Evolutionary conservation across 2,888 invertebrate species (phyloP), one percentile per base, ranked within the genome.

Genomic region (Alviniconcha strummeri): DNA sequence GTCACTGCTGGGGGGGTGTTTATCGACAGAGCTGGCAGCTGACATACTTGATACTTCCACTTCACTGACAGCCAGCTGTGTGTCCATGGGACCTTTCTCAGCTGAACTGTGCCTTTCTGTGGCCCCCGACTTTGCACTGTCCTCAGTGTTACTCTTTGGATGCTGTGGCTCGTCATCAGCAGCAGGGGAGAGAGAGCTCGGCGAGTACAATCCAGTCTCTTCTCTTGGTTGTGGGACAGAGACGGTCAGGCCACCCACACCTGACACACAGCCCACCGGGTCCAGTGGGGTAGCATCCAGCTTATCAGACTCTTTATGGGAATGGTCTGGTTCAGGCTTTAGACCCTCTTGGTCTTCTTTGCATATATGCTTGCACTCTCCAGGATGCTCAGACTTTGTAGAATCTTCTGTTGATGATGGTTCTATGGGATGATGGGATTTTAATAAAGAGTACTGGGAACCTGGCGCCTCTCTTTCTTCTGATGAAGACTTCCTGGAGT

Each of bases 141-240:
- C 57, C 5, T 60, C 78, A 15, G 4, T 64, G 5, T 64, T 52
- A 64, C 15, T 19, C 19, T 5, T 5, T 15, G 60, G n/a, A 9
- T 11, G 60, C 0, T 57, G 52, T 13, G 15, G 13, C 36, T 64
- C 64, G 36, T 19, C 9, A 52, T 78, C 78, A 52, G 36, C 60
- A 64, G 55, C 80, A 15, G 80, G 80, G 55, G 80, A 80, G 9
- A 80, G 80, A n/a, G 80, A 67, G 19, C 80, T 80, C 0, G 80
- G 80, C 60, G 80, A 80, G 80, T 80, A 80, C n/a, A 80, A n/a
- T 11, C 80, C 80, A 80, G 55, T 67, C n/a, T 80, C 54, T 6
- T 64, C 15, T 9, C 36, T n/a, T 54, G 55, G 54, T 5, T 80
- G 55, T 54, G 69, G 67, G 15, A 67, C 54, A 8, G 19, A 9